Conservation (phyloP, 2,113 vertebrate genomes). For the Ictidomys tridecemlineatus region DNA sequence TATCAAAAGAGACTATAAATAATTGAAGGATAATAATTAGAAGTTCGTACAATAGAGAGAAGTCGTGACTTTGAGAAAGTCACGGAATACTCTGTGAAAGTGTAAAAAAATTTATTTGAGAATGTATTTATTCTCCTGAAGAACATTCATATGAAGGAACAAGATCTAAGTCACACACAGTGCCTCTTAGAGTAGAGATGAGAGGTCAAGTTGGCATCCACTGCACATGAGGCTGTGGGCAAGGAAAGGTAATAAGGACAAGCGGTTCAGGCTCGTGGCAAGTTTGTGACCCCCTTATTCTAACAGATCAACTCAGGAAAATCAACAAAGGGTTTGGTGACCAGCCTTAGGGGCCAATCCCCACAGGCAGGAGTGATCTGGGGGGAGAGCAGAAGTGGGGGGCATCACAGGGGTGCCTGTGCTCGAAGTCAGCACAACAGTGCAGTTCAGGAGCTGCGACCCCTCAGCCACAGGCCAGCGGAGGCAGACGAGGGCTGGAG, state of each 20-base stretch:
- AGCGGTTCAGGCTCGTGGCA: too few relatives aligned
- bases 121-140: not conserved
- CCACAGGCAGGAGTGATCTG: not conserved
- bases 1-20: not conserved
- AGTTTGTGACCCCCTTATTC: not conserved
- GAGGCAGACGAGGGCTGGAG: not conserved
- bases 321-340: not conserved
- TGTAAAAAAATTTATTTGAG: not conserved
- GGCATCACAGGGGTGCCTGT: not conserved
- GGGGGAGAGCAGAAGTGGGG: too few relatives aligned
- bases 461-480: too few relatives aligned
- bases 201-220: not conserved
- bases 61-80: not conserved
- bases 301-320: not conserved
- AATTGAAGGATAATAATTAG: not conserved
- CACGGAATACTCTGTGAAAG: not conserved
- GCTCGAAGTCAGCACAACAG: fast-evolving
- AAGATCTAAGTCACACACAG: not conserved
- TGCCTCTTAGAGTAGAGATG: not conserved
- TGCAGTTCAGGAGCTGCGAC: fast-evolving
- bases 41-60: not conserved
- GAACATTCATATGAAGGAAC: not conserved
- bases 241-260: not conserved
- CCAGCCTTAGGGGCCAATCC: too few relatives aligned
- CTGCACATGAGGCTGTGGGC: not conserved